Evolutionary conservation across 2,113 vertebrate genomes (phyloP).

Genomic region (Ia io): DNA sequence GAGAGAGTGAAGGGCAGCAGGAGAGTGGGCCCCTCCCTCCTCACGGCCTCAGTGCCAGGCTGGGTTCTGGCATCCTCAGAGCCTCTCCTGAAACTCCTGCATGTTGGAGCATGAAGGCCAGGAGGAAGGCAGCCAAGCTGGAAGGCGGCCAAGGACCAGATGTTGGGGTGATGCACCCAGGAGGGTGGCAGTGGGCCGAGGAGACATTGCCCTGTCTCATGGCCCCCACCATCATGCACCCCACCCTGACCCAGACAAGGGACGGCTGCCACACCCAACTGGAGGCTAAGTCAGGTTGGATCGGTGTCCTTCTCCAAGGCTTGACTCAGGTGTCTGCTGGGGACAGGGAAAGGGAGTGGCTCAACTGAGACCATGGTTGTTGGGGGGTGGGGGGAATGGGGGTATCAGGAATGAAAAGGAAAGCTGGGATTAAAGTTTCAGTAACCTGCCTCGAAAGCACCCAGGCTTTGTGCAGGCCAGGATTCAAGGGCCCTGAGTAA

Average conservation of each 20-base stretch:
- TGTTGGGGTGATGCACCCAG: background rate
- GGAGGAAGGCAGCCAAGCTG: constrained; percentile 41
- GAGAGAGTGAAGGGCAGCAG: background rate
- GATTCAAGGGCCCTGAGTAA: constrained; percentile 69
- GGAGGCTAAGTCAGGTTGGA: background rate
- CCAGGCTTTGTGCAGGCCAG: background rate
- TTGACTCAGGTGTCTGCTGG: constrained; percentile 7
- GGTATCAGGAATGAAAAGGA: constrained; percentile 61
- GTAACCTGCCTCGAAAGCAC: constrained; percentile 67
- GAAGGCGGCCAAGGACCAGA: constrained; percentile 33
- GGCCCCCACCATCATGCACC: background rate
- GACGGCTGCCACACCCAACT: background rate
- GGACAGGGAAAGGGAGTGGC: constrained; percentile 59
- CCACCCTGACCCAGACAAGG: background rate
- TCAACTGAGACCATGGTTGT: constrained; percentile 28
- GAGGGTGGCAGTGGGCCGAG: background rate
- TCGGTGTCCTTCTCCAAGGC: background rate
- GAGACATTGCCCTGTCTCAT: background rate
- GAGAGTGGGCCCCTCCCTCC: background rate
- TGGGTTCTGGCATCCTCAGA: constrained; percentile 34
- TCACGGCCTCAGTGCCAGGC: background rate
- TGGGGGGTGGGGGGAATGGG: background rate
- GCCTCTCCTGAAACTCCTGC: constrained; percentile 58
- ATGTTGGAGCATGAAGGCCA: constrained; percentile 31
- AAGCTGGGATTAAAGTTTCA: constrained; percentile 77